Percentiles rank a stretch among this genome's conserved stretches.
Evolutionary conservation across 2,113 vertebrate species (phyloP).

Genomic region (Solenodon paradoxus): DNA sequence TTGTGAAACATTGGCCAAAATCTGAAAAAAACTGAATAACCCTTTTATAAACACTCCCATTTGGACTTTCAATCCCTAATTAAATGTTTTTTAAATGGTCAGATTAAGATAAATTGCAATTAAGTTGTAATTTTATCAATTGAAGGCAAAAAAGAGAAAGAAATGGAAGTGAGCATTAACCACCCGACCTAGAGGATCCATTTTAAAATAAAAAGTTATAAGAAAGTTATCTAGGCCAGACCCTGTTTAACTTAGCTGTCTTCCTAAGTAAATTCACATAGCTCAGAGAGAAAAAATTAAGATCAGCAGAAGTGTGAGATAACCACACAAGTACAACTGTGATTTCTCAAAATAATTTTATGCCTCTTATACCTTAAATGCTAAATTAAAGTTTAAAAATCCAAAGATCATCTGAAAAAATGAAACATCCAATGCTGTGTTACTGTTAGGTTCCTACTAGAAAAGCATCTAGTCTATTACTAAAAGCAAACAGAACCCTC

Average conservation of each 20-base stretch:
- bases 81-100: background rate
- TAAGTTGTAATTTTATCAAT: conserved; percentile 6
- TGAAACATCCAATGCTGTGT: no score
- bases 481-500: background rate
- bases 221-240: background rate
- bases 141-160: no score
- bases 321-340: background rate
- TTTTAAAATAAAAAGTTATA: background rate
- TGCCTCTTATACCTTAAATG: background rate
- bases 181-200: no score
- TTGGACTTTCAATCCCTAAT: background rate
- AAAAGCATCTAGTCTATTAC: background rate
- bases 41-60: background rate
- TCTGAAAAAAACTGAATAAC: background rate
- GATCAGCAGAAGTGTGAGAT: background rate
- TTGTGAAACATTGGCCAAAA: background rate
- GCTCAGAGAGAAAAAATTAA: background rate
- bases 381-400: conserved; percentile 10
- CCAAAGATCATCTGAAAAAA: background rate
- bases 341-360: background rate
- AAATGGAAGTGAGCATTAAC: no score
- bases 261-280: background rate
- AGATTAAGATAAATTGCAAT: background rate
- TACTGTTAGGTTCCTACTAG: no score
- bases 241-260: background rate